These are phyloP conservation scores for Meandrina meandrites DNA, from an alignment of 92 coral and sea anemone species.

Conservation along the genomic window DNA sequence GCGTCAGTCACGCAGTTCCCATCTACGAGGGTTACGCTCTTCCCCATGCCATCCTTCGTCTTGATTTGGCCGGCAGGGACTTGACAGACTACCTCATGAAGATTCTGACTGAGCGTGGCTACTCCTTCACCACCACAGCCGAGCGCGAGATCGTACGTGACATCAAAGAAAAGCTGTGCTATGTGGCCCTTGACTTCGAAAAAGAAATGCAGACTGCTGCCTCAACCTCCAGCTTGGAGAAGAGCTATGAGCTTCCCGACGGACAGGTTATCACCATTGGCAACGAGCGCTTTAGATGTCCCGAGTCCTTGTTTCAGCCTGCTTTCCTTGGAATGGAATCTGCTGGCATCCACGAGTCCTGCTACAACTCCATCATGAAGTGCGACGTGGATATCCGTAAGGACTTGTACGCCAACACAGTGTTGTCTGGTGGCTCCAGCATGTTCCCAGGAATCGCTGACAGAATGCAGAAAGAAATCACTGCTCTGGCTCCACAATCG, in stretches of 20 bases:
- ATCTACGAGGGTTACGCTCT: slow-evolving; percentile 99
- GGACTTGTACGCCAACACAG: slow-evolving; percentile 98
- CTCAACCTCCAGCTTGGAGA: slow-evolving; percentile 87
- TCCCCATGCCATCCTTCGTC: slow-evolving; percentile 99
- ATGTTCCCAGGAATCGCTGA: slow-evolving; percentile 99
- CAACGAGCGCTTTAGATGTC: slow-evolving; percentile 94
- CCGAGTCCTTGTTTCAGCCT: slow-evolving; percentile 96
- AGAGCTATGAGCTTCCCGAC: slow-evolving; percentile 95
- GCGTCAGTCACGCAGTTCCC: slow-evolving; percentile 97
- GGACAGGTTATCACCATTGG: slow-evolving; percentile 99
- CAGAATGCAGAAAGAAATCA: slow-evolving; percentile 98
- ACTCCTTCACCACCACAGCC: slow-evolving; percentile 99
- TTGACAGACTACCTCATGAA: slow-evolving; percentile 98
- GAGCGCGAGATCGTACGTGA: slow-evolving; percentile 99
- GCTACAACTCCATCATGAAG: slow-evolving; percentile 99
- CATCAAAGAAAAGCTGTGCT: slow-evolving; percentile 96
- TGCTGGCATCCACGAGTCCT: slow-evolving; percentile 96
- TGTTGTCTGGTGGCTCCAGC: slow-evolving; percentile 97
- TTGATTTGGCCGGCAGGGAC: slow-evolving; percentile 98
- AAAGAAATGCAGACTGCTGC: slow-evolving; percentile 96
- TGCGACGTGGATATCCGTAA: slow-evolving; percentile 99
- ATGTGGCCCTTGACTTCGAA: slow-evolving; percentile 93
- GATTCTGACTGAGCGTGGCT: slow-evolving; percentile 98
- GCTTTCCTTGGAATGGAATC: slow-evolving; percentile 97
- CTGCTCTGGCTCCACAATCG: slow-evolving; percentile 98